Evolutionary conservation across 1,140 invertebrate species (phyloP).

Genomic region (Globodera ellingtonae): DNA sequence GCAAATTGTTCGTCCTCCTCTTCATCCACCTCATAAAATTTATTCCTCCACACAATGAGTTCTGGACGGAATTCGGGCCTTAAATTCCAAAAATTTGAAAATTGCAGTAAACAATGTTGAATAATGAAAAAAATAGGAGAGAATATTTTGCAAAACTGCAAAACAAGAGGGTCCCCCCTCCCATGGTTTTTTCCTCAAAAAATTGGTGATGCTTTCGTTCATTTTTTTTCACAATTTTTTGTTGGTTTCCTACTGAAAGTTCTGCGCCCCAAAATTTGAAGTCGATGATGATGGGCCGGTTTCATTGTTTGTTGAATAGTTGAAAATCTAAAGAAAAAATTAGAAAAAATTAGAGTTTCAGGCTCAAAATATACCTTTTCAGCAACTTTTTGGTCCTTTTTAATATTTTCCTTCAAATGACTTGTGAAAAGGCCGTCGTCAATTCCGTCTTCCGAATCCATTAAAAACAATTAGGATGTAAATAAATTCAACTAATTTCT

Average conservation of each 20-base stretch:
- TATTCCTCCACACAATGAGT: slow-evolving; percentile 15
- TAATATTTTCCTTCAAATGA: neutral
- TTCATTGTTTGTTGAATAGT: neutral
- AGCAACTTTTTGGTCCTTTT: neutral
- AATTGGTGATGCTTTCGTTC: no score
- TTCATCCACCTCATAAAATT: slow-evolving; percentile 25
- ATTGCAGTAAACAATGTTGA: neutral
- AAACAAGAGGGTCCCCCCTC: no score
- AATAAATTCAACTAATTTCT: no score
- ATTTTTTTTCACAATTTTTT: no score
- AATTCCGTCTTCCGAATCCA: neutral
- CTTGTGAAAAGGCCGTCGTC: slow-evolving; percentile 15
- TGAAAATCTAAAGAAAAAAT: no score
- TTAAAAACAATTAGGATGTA: no score
- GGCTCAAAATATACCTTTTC: neutral
- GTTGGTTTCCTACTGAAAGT: no score
- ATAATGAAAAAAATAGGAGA: no score
- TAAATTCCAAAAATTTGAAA: slow-evolving; percentile 12
- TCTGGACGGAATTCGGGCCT: slow-evolving; percentile 17
- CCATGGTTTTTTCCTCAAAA: no score
- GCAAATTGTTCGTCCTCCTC: slow-evolving; percentile 17
- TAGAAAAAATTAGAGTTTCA: no score
- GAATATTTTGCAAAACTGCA: no score
- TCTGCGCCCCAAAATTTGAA: neutral
- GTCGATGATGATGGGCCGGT: neutral